These are phyloP conservation scores for Camponotus floridanus DNA, from an alignment of 1,140 invertebrate species.

Conservation along the genomic window DNA sequence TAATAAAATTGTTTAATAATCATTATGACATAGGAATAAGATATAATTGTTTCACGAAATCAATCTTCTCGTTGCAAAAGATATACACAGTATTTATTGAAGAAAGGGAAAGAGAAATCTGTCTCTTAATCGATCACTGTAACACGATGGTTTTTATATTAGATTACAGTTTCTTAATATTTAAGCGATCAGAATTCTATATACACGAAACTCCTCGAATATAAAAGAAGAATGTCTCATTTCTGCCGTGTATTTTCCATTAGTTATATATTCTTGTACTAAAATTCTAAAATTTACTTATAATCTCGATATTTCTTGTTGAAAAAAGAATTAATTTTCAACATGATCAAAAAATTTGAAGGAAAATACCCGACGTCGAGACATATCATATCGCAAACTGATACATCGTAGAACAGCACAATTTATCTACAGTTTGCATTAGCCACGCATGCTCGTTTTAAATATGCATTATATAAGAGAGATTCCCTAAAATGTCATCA, in stretches of 20 bases:
- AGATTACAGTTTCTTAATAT: slow-evolving; percentile 54
- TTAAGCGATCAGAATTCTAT: slow-evolving; percentile 54
- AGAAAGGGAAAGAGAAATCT: slow-evolving; percentile 24
- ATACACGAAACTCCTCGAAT: slow-evolving; percentile 37
- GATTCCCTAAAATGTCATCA: slow-evolving; percentile 59
- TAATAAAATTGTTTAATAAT: slow-evolving; percentile 35
- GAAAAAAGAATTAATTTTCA: neutral
- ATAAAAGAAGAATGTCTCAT: slow-evolving; percentile 13
- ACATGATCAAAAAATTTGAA: neutral
- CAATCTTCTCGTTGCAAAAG: slow-evolving; percentile 31
- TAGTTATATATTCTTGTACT: neutral
- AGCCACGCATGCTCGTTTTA: slow-evolving; percentile 66
- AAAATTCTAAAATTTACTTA: neutral
- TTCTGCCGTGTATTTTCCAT: neutral
- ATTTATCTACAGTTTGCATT: slow-evolving; percentile 69
- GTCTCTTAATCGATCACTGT: slow-evolving; percentile 26
- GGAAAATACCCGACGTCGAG: neutral
- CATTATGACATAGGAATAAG: neutral
- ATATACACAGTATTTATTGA: slow-evolving; percentile 51
- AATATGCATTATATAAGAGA: slow-evolving; percentile 61
- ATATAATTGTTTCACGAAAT: slow-evolving; percentile 24
- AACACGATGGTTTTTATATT: slow-evolving; percentile 55
- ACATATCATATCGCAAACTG: slow-evolving; percentile 22
- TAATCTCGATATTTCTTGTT: neutral
- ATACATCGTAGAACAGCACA: slow-evolving; percentile 34